Evolutionary conservation across 2,113 vertebrate species (phyloP).

Genomic region (sheep (Ovis aries)): ARS-UI_Ramb_v3.0 NC_056080.1:102550001-102550500

Average conservation of each 20-base stretch:
- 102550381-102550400: constrained; percentile 58
- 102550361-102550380: constrained; percentile 75
- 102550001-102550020: constrained; percentile 3
- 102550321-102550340: constrained; percentile 59
- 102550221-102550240: constrained; percentile 45
- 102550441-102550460: constrained; percentile 51
- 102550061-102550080: constrained; percentile 23
- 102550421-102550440: constrained; percentile 48
- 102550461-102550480: constrained; percentile 37
- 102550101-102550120: constrained; percentile 60
- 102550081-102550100: constrained; percentile 60
- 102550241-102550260: constrained; percentile 6
- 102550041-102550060: constrained; percentile 67
- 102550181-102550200: constrained; percentile 66
- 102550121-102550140: constrained; percentile 47
- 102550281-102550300: not conserved
- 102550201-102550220: constrained; percentile 59
- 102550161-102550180: constrained; percentile 53
- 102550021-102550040: constrained; percentile 28
- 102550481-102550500: constrained; percentile 43
- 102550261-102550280: constrained; percentile 38
- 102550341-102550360: constrained; percentile 72
- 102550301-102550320: constrained; percentile 55
- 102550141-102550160: constrained; percentile 3
- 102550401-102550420: constrained; percentile 58